Evolutionary conservation across 2,888 invertebrate genomes (phyloP).

Genomic region (Thereva unica): DNA sequence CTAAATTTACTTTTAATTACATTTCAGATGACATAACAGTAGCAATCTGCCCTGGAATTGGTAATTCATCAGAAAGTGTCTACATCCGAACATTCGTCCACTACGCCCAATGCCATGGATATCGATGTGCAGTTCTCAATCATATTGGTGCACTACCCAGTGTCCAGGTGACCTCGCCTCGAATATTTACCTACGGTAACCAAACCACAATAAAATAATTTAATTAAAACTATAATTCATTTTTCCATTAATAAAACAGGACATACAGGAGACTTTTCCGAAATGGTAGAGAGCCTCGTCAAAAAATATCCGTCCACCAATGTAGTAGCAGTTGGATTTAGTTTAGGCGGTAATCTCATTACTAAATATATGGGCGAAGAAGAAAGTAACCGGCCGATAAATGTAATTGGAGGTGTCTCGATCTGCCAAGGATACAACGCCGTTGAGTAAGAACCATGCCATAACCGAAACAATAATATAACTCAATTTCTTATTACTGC

Average conservation of each 20-base stretch:
- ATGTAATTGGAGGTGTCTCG: slow-evolving; percentile 86
- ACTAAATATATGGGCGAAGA: slow-evolving; percentile 90
- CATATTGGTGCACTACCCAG: slow-evolving; percentile 88
- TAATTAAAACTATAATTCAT: background rate
- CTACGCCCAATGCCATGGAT: slow-evolving; percentile 88
- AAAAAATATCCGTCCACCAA: slow-evolving; percentile 76
- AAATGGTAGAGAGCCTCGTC: slow-evolving; percentile 77
- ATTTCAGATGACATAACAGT: slow-evolving; percentile 81
- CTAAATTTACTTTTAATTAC: slow-evolving; percentile 31
- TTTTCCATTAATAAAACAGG: slow-evolving; percentile 61
- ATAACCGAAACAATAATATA: background rate
- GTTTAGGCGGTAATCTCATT: slow-evolving; percentile 90
- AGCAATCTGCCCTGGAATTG: slow-evolving; percentile 89
- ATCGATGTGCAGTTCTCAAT: slow-evolving; percentile 89
- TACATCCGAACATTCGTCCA: slow-evolving; percentile 93
- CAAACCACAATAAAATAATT: slow-evolving; percentile 4
- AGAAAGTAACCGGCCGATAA: slow-evolving; percentile 65
- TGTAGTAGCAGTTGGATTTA: slow-evolving; percentile 87
- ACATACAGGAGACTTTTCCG: slow-evolving; percentile 84
- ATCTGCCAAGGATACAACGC: slow-evolving; percentile 95
- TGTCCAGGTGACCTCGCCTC: slow-evolving; percentile 81
- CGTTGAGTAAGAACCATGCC: slow-evolving; percentile 70
- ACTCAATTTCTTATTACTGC: slow-evolving; percentile 9
- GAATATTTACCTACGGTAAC: slow-evolving; percentile 90
- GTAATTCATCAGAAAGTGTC: slow-evolving; percentile 91